Base-by-base conservation (phyloP, 2,113 vertebrate species). In the Barnardius zonarius region DNA sequence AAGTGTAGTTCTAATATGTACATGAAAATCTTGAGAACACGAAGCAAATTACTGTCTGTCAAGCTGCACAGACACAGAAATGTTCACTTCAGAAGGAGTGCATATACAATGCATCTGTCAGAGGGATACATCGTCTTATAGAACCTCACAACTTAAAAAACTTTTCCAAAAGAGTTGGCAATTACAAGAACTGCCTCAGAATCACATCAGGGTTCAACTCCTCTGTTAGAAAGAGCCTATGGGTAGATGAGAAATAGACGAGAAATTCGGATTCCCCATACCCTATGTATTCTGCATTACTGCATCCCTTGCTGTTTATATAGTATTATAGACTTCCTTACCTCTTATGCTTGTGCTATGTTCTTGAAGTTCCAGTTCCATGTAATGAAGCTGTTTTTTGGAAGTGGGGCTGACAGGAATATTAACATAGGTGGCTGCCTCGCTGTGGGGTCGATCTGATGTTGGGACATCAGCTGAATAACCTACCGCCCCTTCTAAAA, bases 281-380 rank as follows among this genome's bases (percentile, higher is more conserved):
- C 7, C 43, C 27, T 37, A 11, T 6, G 39, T 5, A 41, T 13
- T 41, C 49, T 67, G 27, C 43, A 39, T 55, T 54, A 37, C 24
- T 77, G 33, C 43, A 35, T 61, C 35, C 35, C 33, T 35, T 37
- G 13, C 37, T 78, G 8, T 76, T 84, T 39, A 43, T 41, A 27
- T 22, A 48, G 22, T 9, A 41, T 2, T 69, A 28, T 12, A 39
- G 59, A 22, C 5, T 67, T 79, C 33, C 64, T 96, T 98, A 98
- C 98, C 99, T 98, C 98, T 98, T 92, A 98, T 81, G 28, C 94
- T 96, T 12, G 96, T 91, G 23, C 96, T 86, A 2, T 96, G 91
- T 51, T 98, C 98, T 49, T 97, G 98, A 83, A 98, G 98, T 90
- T 98, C 98, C 95, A 99, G 92, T 93, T 99, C 98, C 91, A 98